Base-by-base conservation (phyloP, 1,140 invertebrate genomes). In the Nephila pilipes region DNA sequence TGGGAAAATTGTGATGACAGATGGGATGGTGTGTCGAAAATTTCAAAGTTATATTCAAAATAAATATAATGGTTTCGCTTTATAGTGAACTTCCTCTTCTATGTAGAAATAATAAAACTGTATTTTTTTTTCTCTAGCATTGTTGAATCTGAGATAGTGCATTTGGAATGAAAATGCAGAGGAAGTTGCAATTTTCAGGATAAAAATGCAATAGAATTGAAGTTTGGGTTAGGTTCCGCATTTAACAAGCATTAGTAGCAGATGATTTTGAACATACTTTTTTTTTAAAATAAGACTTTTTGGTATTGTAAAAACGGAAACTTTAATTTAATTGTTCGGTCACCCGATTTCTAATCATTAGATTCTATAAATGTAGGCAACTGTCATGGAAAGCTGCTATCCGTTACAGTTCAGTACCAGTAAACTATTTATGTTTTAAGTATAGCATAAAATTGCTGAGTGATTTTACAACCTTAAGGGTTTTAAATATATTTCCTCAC, bases 1-100 rank as follows among this genome's bases (percentile, higher is more conserved):
- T 91, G 75, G 89, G 79, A 83, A 83, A 25, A 57, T 16, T 38
- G 55, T 36, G 87, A 54, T 88, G 87, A 88, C 60, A 88, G 87
- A 88, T 88, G 87, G 14, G 69, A 75, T 36, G 29, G 14, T 75
- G 29, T 12, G 20, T 55, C 69, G 87, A 22, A 57, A 32, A 75
- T 87, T 63, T 65, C 3, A 18, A 29, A 63, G 25, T 16, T 83
- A 16, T 18, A 25, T 54, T 29, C 8, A 83, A 32, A 57, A 25
- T 83, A 83, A 57, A 57, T 57, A 54, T 29, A 55, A 83, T 83
- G 81, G 81, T 55, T 57, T 83, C 14, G n/a, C n/a, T 32, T 12
- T 29, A 32, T 32, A 14, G 29, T 29, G 25, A 65, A 32, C 32
- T 75, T 75, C 69, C 69, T 75, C 29, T 32, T 75, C 32, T 1